These are phyloP conservation scores for Takifugu flavidus DNA, from an alignment of 2,113 vertebrate genomes.

Conservation along the genomic window DNA sequence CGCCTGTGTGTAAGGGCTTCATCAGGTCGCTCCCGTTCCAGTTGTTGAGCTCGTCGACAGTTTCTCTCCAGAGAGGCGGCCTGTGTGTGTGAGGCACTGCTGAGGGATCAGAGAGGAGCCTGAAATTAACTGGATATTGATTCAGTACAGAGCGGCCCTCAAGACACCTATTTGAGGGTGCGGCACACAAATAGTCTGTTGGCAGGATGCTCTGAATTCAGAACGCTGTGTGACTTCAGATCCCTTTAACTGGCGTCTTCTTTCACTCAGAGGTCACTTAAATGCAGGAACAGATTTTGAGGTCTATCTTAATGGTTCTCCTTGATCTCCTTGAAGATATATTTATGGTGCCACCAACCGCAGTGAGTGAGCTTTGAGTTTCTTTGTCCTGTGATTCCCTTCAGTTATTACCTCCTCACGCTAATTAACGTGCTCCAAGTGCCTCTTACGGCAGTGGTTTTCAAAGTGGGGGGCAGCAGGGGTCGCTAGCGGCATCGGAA, in stretches of 20 bases:
- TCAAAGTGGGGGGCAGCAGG: no score
- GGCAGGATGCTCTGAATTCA: slow-evolving; percentile 40
- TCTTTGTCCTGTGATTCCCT: no score
- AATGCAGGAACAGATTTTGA: no score
- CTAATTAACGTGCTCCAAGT: no score
- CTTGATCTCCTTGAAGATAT: neutral
- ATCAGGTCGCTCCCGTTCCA: slow-evolving; percentile 14
- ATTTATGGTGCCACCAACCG: no score
- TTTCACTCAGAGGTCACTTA: slow-evolving; percentile 1
- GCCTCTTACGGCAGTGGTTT: no score
- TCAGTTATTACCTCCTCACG: no score
- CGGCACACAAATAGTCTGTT: slow-evolving; percentile 35
- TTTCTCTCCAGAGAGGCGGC: slow-evolving; percentile 42
- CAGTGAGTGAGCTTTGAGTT: no score
- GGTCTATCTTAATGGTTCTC: neutral
- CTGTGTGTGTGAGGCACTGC: slow-evolving; percentile 46
- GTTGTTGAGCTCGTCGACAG: slow-evolving; percentile 37
- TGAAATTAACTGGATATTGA: slow-evolving; percentile 73
- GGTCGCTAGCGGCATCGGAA: no score
- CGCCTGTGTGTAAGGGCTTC: slow-evolving; percentile 10
- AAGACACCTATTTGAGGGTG: slow-evolving; percentile 57
- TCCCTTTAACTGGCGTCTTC: slow-evolving; percentile 25
- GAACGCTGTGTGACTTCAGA: slow-evolving; percentile 15
- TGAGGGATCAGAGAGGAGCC: slow-evolving; percentile 57
- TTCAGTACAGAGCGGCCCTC: slow-evolving; percentile 53